A percentile compares a stretch with the other conserved stretches of the same genome.
These are phyloP conservation scores for Mellivora capensis DNA, from an alignment of 2,113 vertebrate genomes.

Conservation along the genomic window DNA sequence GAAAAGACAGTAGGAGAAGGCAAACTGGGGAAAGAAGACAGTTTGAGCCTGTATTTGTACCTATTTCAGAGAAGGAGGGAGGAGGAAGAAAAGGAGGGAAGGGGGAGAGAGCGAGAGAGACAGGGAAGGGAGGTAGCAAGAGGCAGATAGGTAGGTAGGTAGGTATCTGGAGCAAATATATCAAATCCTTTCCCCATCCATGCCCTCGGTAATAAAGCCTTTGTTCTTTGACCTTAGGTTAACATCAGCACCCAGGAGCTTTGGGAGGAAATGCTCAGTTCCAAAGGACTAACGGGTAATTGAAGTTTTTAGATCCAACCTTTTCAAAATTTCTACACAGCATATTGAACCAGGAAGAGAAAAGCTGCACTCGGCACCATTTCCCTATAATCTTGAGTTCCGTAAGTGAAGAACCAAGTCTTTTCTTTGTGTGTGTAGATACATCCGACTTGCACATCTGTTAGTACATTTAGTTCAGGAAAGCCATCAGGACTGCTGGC, in stretches of 20 bases:
- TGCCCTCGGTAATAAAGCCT: not conserved
- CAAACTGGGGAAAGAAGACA: not conserved
- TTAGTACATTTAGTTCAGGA: not conserved
- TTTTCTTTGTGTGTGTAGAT: not conserved
- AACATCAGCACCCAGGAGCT: slow-evolving; percentile 90
- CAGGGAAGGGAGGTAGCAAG: not conserved
- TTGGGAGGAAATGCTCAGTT: slow-evolving; percentile 92
- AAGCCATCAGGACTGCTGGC: accelerated
- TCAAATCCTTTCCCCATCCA: not conserved
- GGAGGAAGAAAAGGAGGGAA: not conserved
- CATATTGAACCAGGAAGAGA: not conserved
- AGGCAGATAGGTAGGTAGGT: no score
- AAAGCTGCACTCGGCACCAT: not conserved
- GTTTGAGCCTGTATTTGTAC: not conserved
- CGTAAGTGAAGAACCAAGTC: not conserved
- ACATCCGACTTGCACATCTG: not conserved
- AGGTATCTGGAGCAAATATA: not conserved
- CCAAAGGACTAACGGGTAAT: slow-evolving; percentile 92
- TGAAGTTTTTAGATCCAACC: not conserved
- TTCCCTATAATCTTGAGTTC: not conserved
- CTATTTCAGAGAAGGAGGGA: not conserved
- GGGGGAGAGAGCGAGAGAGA: not conserved
- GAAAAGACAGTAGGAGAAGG: not conserved
- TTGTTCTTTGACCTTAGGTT: slow-evolving; percentile 79
- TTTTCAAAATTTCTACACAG: not conserved